These are phyloP conservation scores for Nyctibius grandis DNA, from an alignment of 2,797 vertebrate genomes.

Conservation along the genomic window DNA sequence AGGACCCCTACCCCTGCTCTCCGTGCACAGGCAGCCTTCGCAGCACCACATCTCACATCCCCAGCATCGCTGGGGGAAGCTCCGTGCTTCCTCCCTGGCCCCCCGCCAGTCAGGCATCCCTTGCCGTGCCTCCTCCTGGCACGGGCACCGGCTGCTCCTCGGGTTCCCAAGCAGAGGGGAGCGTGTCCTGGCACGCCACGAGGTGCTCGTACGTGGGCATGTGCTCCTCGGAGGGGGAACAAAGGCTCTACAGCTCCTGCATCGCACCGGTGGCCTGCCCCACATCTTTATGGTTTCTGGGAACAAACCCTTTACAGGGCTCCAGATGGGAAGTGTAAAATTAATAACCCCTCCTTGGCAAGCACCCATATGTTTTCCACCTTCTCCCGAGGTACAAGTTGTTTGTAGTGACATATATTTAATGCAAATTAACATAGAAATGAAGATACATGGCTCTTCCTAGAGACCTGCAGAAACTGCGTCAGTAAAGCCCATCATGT, in stretches of 20 bases:
- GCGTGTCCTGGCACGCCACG: neutral
- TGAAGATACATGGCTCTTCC: conserved; percentile 62
- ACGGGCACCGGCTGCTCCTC: neutral
- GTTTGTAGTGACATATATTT: conserved; percentile 66
- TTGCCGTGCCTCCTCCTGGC: neutral
- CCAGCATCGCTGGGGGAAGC: neutral
- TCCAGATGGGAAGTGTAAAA: conserved; percentile 77
- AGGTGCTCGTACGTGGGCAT: neutral
- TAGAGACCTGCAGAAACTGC: neutral
- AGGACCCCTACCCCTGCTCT: neutral
- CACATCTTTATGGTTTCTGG: conserved; percentile 51
- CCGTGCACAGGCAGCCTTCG: accelerated
- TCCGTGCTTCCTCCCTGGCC: neutral
- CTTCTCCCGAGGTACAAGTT: conserved; percentile 49
- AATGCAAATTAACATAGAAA: conserved; percentile 65
- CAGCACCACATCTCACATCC: neutral
- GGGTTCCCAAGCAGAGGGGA: neutral
- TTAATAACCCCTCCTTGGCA: conserved; percentile 69
- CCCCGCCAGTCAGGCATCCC: neutral
- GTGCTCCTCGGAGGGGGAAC: neutral
- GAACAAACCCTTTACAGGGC: conserved; percentile 68
- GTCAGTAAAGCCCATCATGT: neutral
- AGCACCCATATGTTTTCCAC: conserved; percentile 67
- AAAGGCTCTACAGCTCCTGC: neutral
- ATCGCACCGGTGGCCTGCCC: neutral